Base-by-base conservation (phyloP, 1,140 invertebrate species). In the Drosophila varians region DNA sequence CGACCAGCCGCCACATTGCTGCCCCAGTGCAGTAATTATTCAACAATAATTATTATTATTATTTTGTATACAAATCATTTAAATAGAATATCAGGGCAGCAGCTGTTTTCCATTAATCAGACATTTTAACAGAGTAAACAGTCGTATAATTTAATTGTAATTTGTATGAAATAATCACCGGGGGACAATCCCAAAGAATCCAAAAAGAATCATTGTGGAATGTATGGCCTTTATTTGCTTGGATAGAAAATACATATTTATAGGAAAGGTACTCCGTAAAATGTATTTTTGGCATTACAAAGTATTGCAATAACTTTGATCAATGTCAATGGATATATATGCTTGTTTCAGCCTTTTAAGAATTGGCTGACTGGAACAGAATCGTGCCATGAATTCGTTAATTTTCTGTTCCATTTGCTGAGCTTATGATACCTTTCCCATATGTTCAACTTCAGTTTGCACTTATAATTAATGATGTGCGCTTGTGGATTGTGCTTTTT, bases 91-190 rank as follows among this genome's bases (percentile, higher is more conserved):
- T 74, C 71, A 56, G 40, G 28, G 52, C 38, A 74, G 21, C 71
- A 74, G 74, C 71, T 74, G 71, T 65, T 64, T 21, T 26, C 26
- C 66, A 72, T 72, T 62, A 73, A 73, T 73, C 70, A 73, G 68
- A 12, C 57, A 73, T 72, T 73, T 73, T 62, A n/a, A 72, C 70
- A 48, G 46, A 43, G 38, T 49, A n/a, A n/a, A n/a, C n/a, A n/a
- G 34, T 21, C 49, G 46, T 64, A 74, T 55, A 73, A 64, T 73
- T 73, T 49, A 73, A 55, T 73, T 65, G 58, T 55, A 65, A 66
- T 66, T 66, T 66, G 60, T 66, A 66, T 5, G 40, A 66, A 70
- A 58, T 71, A 70, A 71, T 70, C 23, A 70, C 34, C 34, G 46
- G 38, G 45, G 40, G 55, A 61, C 55, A 40, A 3, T n/a, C 60